phyloP scores from a whole-genome alignment of 2,113 vertebrate species.

The Anhinga rufa region DNA sequence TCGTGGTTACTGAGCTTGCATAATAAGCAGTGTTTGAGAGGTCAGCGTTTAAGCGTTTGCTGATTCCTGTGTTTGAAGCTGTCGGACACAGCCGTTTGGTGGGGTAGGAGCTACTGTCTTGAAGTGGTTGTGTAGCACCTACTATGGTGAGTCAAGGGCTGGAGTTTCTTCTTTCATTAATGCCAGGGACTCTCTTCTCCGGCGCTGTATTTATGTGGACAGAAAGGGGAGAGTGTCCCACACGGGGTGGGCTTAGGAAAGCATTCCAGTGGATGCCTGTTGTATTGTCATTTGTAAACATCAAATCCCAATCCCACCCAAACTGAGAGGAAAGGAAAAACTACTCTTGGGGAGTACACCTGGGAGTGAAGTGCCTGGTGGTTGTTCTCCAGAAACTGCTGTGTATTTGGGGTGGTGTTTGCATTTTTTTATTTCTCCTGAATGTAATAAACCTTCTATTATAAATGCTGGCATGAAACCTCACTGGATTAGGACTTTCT shows the following conservation, averaged over 20 bases:
- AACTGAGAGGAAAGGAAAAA: neutral
- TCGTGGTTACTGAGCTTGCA: neutral
- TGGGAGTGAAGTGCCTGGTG: neutral
- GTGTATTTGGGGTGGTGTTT: neutral
- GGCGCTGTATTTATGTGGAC: neutral
- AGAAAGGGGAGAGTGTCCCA: neutral
- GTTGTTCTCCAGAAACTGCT: neutral
- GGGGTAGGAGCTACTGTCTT: neutral
- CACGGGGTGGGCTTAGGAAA: neutral
- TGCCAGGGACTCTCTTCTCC: neutral
- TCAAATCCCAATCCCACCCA: neutral
- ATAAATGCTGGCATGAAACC: neutral
- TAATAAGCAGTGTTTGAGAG: neutral
- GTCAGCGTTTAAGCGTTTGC: neutral
- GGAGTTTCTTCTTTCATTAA: neutral
- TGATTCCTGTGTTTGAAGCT: neutral
- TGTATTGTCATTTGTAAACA: neutral
- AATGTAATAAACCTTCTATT: neutral
- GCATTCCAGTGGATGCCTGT: neutral
- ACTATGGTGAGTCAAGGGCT: neutral
- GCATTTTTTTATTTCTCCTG: neutral
- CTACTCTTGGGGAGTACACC: neutral
- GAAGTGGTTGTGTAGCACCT: neutral
- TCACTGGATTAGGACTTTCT: neutral
- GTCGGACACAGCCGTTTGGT: fast-evolving